Conservation (phyloP, 2,888 invertebrate genomes). For the Lithophane semibrunnea region DNA sequence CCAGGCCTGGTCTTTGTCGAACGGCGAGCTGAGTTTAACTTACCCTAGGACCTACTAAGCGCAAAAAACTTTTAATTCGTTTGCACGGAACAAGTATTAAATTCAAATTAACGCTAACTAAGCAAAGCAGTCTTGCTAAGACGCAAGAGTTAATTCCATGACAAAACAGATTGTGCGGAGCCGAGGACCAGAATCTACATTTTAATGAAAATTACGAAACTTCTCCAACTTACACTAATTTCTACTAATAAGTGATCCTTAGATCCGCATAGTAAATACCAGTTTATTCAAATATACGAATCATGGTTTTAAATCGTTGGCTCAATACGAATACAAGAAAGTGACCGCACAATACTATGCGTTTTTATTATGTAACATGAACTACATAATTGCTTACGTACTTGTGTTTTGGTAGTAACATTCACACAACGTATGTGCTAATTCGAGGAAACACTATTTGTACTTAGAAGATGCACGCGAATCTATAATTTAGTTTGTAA, state of each 20-base stretch:
- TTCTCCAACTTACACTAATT: conserved; percentile 39
- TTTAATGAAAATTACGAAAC: conserved; percentile 47
- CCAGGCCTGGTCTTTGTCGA: too few species aligned
- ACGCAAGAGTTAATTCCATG: conserved; percentile 24
- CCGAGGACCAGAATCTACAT: conserved; percentile 24
- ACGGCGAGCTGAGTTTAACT: background rate
- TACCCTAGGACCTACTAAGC: background rate
- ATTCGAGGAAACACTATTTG: conserved; percentile 66
- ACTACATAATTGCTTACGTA: conserved; percentile 63
- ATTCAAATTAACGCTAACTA: conserved; percentile 7
- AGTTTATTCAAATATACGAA: conserved; percentile 54
- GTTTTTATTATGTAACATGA: conserved; percentile 60
- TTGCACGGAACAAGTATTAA: conserved; percentile 19
- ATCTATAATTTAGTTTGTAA: conserved; percentile 63
- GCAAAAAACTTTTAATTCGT: background rate
- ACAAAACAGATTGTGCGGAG: conserved; percentile 34
- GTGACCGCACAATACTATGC: conserved; percentile 44
- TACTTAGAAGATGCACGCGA: conserved; percentile 64
- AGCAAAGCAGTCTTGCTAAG: conserved; percentile 4
- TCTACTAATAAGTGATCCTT: conserved; percentile 52
- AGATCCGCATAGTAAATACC: conserved; percentile 55
- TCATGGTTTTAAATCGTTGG: conserved; percentile 48
- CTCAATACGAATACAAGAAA: conserved; percentile 48
- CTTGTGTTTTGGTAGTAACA: conserved; percentile 63
- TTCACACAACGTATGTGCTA: conserved; percentile 65